Conservation (phyloP, 2,113 vertebrate species). For the Sminthopsis crassicaudata region DNA sequence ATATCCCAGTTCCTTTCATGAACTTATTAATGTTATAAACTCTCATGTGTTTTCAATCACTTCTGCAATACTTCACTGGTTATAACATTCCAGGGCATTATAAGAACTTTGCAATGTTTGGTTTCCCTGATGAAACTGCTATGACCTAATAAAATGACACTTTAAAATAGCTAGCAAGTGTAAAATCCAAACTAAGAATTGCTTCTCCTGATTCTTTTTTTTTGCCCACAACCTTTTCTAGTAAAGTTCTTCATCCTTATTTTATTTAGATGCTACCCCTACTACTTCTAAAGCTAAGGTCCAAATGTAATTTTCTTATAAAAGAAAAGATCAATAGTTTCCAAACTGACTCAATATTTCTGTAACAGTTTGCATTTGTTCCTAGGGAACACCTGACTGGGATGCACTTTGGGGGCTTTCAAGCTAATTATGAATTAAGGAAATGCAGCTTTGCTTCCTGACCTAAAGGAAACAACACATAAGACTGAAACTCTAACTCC, state of each 20-base stretch:
- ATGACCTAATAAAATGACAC: not conserved
- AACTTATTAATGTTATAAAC: not conserved
- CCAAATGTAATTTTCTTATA: not conserved
- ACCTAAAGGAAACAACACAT: slow-evolving; percentile 49
- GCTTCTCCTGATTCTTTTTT: not conserved
- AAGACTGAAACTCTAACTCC: slow-evolving; percentile 44
- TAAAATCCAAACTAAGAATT: not conserved
- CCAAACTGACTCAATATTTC: slow-evolving; percentile 6
- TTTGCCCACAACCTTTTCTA: not conserved
- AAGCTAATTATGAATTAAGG: slow-evolving; percentile 57
- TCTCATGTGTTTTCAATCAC: not conserved
- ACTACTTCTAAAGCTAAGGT: slow-evolving; percentile 1
- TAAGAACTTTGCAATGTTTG: not conserved
- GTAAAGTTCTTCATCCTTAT: not conserved
- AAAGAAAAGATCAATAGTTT: not conserved
- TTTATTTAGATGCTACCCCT: slow-evolving; percentile 1
- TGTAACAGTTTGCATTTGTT: not conserved
- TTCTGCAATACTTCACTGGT: not conserved
- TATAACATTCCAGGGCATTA: not conserved
- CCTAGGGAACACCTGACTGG: not conserved
- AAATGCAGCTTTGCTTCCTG: slow-evolving; percentile 20
- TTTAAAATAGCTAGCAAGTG: not conserved
- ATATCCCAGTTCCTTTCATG: not conserved
- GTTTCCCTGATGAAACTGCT: not conserved
- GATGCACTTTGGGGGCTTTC: slow-evolving; percentile 46